Base-by-base conservation (phyloP, 2,888 invertebrate genomes). In the Sclerodermus sp. region DNA sequence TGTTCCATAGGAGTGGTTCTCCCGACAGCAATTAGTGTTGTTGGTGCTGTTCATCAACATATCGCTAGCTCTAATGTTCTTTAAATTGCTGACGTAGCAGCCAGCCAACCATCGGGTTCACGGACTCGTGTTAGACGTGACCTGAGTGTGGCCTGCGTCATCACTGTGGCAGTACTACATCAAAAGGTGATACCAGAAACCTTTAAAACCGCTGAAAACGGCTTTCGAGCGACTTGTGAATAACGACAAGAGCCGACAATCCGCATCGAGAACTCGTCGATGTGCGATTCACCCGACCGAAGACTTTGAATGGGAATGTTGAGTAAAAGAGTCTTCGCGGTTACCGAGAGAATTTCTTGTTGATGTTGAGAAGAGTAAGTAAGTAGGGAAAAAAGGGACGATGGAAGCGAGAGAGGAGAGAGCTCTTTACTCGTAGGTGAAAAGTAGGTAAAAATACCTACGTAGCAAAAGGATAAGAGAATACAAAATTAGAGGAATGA, bases 1-100 rank as follows among this genome's bases (percentile, higher is more conserved):
- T 43, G 54, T 63, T 64, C 84, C 84, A 6, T 86, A 94, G 93
- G 94, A 94, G 86, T 95, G 95, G 95, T 92, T 95, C 82, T 92
- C 93, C 76, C 88, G 94, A 80, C 94, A 95, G 84, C 93, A 94
- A 84, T 85, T 95, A 80, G 90, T 95, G 81, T 88, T 95, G 83
- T 84, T 95, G 79, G 93, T 95, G 74, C 86, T 95, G 71, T 90
- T 95, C 83, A 89, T 93, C 83, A 95, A 95, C 84, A 89, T 95
- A 82, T 90, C 92, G 69, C 83, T 95, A 85, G 95, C 93, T 80
- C 88, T 95, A 82, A 89, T 95, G 88, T 95, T 95, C 84, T 91
- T 93, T 85, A 94, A 94, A 82, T 85, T 95, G 84, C 85, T 95
- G 76, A 94, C 93, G 90, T 95, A 93, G 91, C 87, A 86, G 79